Evolutionary conservation across 2,113 vertebrate species (phyloP).

Genomic region (Brienomyrus brachyistius): DNA sequence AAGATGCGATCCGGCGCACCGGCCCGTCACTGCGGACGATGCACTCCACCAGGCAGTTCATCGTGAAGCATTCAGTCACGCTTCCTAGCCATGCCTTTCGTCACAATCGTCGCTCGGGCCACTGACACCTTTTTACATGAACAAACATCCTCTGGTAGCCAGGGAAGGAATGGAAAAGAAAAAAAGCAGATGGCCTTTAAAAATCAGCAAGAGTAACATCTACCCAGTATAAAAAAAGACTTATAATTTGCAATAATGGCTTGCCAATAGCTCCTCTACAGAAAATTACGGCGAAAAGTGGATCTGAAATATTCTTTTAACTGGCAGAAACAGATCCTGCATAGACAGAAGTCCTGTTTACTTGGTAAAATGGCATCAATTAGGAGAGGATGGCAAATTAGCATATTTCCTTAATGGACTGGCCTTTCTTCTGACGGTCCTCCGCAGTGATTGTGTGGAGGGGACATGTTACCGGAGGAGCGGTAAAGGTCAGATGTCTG

Average conservation of each 20-base stretch:
- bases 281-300: slow-evolving; percentile 70
- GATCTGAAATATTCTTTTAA: slow-evolving; percentile 66
- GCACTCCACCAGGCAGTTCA: slow-evolving; percentile 46
- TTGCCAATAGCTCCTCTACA: slow-evolving; percentile 67
- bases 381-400: slow-evolving; percentile 71
- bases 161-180: slow-evolving; percentile 56
- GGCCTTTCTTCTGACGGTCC: slow-evolving; percentile 65
- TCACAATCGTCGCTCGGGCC: slow-evolving; percentile 56
- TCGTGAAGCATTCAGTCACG: slow-evolving; percentile 61
- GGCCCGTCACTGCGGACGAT: slow-evolving; percentile 54
- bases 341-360: slow-evolving; percentile 70
- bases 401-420: slow-evolving; percentile 77
- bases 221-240: slow-evolving; percentile 65
- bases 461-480: slow-evolving; percentile 69
- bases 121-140: slow-evolving; percentile 73
- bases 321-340: slow-evolving; percentile 65
- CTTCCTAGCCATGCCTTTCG: slow-evolving; percentile 68
- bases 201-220: slow-evolving; percentile 67
- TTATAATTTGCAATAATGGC: slow-evolving; percentile 87
- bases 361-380: slow-evolving; percentile 78
- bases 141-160: slow-evolving; percentile 64
- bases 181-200: slow-evolving; percentile 68
- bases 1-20: slow-evolving; percentile 37
- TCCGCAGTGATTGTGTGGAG: slow-evolving; percentile 63
- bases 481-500: slow-evolving; percentile 75